Evolutionary conservation across 2,113 vertebrate genomes (phyloP).

Genomic region (Chrysemys picta): DNA sequence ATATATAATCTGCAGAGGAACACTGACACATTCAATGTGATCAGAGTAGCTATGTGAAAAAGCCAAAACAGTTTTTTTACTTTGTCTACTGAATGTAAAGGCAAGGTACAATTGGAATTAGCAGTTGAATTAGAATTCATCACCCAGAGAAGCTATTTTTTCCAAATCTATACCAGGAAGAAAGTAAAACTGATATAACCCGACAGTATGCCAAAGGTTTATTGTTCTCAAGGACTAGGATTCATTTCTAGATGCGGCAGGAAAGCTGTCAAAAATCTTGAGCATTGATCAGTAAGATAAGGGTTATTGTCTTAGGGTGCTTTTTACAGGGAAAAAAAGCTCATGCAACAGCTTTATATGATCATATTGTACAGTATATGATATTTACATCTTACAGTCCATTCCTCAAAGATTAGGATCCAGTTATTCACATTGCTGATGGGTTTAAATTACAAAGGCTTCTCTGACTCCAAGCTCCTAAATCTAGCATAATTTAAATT

Average conservation of each 20-base stretch:
- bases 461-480: not conserved
- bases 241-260: not conserved
- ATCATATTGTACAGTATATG: not conserved
- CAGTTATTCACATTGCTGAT: not conserved
- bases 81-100: not conserved
- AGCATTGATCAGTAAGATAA: not conserved
- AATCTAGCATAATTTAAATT: not conserved
- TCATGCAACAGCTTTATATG: too few relatives aligned
- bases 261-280: not conserved
- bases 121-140: not conserved
- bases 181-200: not conserved
- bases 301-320: not conserved
- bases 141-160: not conserved
- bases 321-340: not conserved
- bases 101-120: not conserved
- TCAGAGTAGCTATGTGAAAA: not conserved
- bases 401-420: not conserved
- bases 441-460: not conserved
- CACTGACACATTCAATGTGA: not conserved
- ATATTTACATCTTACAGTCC: not conserved
- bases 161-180: not conserved
- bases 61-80: not conserved
- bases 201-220: not conserved
- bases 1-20: not conserved
- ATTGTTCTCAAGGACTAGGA: not conserved